A percentile compares a stretch with the other conserved stretches of the same genome.
phyloP scores from a whole-genome alignment of 2,888 invertebrate genomes.

The Agapetus fuscipes region DNA sequence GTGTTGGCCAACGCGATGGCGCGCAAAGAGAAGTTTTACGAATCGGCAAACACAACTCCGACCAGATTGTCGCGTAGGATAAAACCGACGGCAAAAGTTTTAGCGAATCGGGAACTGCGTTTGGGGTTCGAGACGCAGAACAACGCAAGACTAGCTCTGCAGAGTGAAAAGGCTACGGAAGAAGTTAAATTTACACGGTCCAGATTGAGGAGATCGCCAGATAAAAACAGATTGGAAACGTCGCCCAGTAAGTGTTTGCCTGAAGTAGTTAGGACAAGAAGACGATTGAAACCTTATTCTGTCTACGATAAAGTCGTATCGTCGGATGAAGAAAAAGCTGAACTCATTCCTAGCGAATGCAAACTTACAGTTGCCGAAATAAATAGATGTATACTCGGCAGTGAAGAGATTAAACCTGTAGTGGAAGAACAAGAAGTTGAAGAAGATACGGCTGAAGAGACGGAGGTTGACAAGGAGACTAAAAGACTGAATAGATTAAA shows the following conservation, averaged over 20 bases:
- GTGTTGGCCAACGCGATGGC: conserved; percentile 62
- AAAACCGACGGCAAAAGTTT: conserved; percentile 57
- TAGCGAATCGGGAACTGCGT: conserved; percentile 54
- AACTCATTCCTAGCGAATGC: conserved; percentile 10
- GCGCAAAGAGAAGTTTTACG: conserved; percentile 60
- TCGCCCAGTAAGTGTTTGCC: no score
- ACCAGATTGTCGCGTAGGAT: conserved; percentile 39
- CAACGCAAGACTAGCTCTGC: conserved; percentile 42
- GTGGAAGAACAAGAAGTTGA: conserved; percentile 15
- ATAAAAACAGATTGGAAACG: conserved; percentile 20
- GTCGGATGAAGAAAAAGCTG: conserved; percentile 24
- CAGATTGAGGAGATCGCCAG: conserved; percentile 26
- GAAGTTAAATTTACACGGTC: conserved; percentile 13
- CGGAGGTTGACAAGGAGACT: conserved; percentile 32
- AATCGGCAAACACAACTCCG: conserved; percentile 30
- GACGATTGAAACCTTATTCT: no score
- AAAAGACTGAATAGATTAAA: conserved; percentile 42
- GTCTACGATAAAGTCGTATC: conserved; percentile 20
- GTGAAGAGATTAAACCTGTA: conserved; percentile 24
- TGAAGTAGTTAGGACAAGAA: no score
- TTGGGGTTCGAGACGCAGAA: conserved; percentile 49
- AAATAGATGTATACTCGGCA: conserved; percentile 12
- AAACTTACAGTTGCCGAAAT: conserved; percentile 13
- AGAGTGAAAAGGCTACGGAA: conserved; percentile 24
- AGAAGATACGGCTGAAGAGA: conserved; percentile 28